Evolutionary conservation across 2,113 vertebrate species (phyloP).

Genomic region (Chaetorhynchus papuensis): DNA sequence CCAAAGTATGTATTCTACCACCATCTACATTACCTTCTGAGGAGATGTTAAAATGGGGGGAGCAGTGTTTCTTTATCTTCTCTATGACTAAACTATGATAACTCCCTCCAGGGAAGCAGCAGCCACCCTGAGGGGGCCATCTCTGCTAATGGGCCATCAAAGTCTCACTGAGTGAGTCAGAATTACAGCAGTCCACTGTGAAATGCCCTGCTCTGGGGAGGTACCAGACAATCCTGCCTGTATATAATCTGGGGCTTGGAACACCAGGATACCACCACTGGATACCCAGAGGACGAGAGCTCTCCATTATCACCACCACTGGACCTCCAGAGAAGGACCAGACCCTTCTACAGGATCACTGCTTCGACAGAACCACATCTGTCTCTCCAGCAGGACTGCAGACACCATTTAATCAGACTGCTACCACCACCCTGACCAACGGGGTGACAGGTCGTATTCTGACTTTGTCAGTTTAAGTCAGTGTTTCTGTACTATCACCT

Average conservation of each 20-base stretch:
- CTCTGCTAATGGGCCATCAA: neutral
- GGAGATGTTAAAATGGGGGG: neutral
- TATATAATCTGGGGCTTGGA: neutral
- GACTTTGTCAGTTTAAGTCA: neutral
- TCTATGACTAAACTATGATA: neutral
- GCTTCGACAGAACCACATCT: rapidly evolving
- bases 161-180: no score
- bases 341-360: neutral
- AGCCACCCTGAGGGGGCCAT: neutral
- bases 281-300: neutral
- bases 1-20: neutral
- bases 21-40: neutral
- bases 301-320: neutral
- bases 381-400: neutral
- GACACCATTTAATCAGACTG: neutral
- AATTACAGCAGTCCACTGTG: neutral
- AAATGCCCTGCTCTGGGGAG: no score
- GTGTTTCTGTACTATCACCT: neutral
- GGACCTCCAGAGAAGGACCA: neutral
- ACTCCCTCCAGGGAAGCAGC: neutral
- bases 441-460: neutral
- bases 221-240: neutral
- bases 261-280: rapidly evolving
- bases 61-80: neutral
- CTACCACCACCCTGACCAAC: neutral